Evolutionary conservation across 2,113 vertebrate species (phyloP).

Genomic region (Anolis carolinensis): DNA sequence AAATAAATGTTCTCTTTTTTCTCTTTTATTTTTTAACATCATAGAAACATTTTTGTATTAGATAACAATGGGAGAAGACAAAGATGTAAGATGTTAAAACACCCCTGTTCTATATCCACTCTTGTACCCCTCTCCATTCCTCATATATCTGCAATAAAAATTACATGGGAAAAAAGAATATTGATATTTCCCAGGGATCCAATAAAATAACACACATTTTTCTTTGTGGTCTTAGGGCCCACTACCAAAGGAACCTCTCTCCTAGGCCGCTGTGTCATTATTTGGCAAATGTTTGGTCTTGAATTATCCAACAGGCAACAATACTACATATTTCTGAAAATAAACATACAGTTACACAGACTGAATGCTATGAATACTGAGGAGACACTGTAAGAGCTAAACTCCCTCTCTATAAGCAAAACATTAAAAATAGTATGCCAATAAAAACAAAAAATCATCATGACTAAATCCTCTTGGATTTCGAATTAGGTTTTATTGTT

Average conservation of each 20-base stretch:
- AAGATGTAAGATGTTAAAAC: too few relatives aligned
- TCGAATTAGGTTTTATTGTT: constrained; percentile 2
- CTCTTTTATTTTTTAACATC: too few relatives aligned
- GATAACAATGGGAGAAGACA: too few relatives aligned
- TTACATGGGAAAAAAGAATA: background rate
- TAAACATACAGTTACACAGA: background rate
- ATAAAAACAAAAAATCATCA: background rate
- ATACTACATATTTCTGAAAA: background rate
- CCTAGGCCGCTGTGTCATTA: background rate
- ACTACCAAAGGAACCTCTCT: background rate
- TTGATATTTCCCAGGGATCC: background rate
- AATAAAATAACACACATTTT: background rate
- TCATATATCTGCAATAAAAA: too few relatives aligned
- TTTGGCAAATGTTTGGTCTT: background rate
- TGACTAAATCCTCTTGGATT: background rate
- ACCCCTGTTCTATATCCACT: too few relatives aligned
- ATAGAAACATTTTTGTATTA: too few relatives aligned
- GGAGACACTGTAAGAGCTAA: too few relatives aligned
- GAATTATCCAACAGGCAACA: background rate
- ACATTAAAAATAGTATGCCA: background rate
- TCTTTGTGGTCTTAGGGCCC: background rate
- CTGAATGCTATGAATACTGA: background rate
- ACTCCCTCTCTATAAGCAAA: background rate
- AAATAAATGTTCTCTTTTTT: too few relatives aligned
- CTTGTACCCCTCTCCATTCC: too few relatives aligned